Evolutionary conservation across 2,797 vertebrate genomes (phyloP).

Genomic region (Myotis pilosus): DNA sequence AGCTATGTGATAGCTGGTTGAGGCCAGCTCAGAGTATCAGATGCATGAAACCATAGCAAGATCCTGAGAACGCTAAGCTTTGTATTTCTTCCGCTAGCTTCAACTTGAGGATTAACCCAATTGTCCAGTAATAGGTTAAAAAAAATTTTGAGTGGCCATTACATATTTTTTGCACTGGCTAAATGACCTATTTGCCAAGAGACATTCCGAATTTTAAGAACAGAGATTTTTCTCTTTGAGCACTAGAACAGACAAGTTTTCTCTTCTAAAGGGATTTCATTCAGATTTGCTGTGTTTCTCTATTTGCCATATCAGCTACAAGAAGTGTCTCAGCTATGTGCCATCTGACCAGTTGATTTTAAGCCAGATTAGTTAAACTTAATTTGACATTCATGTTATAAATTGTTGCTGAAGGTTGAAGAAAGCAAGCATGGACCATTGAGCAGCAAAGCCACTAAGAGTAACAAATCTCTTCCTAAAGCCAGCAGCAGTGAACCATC

Average conservation of each 20-base stretch:
- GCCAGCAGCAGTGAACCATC: slow-evolving; percentile 20
- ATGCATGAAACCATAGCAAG: slow-evolving; percentile 28
- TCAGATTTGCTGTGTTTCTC: background rate
- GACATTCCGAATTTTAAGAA: slow-evolving; percentile 31
- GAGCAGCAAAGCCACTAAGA: slow-evolving; percentile 24
- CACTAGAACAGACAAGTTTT: background rate
- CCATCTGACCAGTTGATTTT: slow-evolving; percentile 64
- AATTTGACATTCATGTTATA: slow-evolving; percentile 70
- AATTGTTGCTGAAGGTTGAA: slow-evolving; percentile 53
- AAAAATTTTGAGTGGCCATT: background rate
- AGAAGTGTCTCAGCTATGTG: slow-evolving; percentile 34
- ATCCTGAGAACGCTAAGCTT: slow-evolving; percentile 42
- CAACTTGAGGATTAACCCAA: slow-evolving; percentile 23
- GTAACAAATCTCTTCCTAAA: slow-evolving; percentile 37
- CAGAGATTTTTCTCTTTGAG: slow-evolving; percentile 24
- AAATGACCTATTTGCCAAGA: slow-evolving; percentile 53
- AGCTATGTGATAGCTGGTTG: background rate
- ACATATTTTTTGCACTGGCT: background rate
- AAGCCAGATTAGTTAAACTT: slow-evolving; percentile 70
- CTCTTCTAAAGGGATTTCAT: background rate
- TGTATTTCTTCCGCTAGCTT: slow-evolving; percentile 45
- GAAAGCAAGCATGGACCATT: slow-evolving; percentile 41
- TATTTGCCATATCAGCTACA: background rate
- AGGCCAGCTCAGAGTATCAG: slow-evolving; percentile 20
- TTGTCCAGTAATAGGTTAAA: slow-evolving; percentile 24